Percentiles rank a stretch among this genome's conserved stretches.
Evolutionary conservation across 2,113 vertebrate genomes (phyloP).

Genomic region (Chrysochloris asiatica): DNA sequence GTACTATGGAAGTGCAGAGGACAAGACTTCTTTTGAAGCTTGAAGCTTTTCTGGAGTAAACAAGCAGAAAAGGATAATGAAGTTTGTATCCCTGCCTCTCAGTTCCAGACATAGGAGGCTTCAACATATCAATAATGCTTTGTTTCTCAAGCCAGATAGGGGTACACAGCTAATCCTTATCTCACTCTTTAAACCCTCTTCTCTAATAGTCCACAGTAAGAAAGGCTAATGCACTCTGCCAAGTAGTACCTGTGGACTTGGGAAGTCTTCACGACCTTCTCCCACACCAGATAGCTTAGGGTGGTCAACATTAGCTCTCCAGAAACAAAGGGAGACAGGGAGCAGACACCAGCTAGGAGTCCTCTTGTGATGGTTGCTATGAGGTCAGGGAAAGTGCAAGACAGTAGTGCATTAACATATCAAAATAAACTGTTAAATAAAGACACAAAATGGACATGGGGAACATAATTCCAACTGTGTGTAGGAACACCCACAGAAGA

Average conservation of each 20-base stretch:
- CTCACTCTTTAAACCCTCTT: conserved; percentile 13
- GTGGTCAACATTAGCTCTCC: neutral
- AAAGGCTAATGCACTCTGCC: neutral
- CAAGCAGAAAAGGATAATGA: conserved; percentile 15
- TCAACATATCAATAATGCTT: neutral
- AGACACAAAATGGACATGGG: neutral
- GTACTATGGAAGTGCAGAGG: conserved; percentile 26
- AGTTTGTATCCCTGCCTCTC: neutral
- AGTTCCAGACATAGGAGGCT: neutral
- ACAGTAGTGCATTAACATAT: neutral
- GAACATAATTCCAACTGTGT: neutral
- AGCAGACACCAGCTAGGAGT: neutral
- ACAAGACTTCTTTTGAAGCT: conserved; percentile 45
- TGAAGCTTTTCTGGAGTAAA: conserved; percentile 23
- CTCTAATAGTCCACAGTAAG: conserved; percentile 26
- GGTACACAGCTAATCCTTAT: neutral
- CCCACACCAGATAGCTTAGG: neutral
- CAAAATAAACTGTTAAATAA: neutral
- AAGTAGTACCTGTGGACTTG: neutral
- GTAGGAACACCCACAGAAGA: neutral
- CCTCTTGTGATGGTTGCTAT: neutral
- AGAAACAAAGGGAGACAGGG: neutral
- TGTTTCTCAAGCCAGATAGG: conserved; percentile 15
- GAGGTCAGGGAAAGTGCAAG: neutral
- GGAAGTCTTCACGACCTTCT: neutral